Percentiles rank a stretch among this genome's conserved stretches.
phyloP scores from a whole-genome alignment of 1,140 invertebrate genomes.

The Galleria mellonella region DNA sequence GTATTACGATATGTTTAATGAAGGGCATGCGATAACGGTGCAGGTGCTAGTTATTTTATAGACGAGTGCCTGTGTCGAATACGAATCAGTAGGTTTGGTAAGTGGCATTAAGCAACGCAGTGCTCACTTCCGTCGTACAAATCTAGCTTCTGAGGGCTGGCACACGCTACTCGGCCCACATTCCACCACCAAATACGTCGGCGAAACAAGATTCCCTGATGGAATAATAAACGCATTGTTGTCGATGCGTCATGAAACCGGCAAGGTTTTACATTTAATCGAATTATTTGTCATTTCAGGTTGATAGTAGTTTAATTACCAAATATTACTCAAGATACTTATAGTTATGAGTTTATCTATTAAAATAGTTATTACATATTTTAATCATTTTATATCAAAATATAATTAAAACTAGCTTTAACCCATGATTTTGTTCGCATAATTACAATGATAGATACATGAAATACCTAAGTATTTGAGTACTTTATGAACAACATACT shows the following conservation, averaged over 20 bases:
- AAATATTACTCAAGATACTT: too few species aligned
- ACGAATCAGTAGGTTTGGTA: slow-evolving; percentile 36
- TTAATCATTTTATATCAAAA: too few species aligned
- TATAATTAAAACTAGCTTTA: too few species aligned
- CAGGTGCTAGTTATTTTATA: slow-evolving; percentile 31
- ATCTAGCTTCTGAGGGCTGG: slow-evolving; percentile 27
- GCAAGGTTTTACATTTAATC: slow-evolving; percentile 19
- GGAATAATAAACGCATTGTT: slow-evolving; percentile 51
- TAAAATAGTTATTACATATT: too few species aligned
- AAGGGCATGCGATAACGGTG: slow-evolving; percentile 27
- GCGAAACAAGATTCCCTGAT: slow-evolving; percentile 33
- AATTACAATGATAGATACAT: too few species aligned
- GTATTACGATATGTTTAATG: slow-evolving; percentile 38
- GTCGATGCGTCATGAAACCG: slow-evolving; percentile 17
- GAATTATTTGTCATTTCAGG: too few species aligned
- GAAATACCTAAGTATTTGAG: too few species aligned
- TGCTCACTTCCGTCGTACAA: slow-evolving; percentile 31
- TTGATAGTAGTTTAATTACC: too few species aligned
- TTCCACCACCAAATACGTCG: slow-evolving; percentile 58
- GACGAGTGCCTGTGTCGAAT: slow-evolving; percentile 30
- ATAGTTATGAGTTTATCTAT: too few species aligned
- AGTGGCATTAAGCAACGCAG: slow-evolving; percentile 30
- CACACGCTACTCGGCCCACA: slow-evolving; percentile 27
- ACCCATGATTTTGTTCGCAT: too few species aligned
- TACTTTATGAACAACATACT: too few species aligned